Evolutionary conservation across 2,113 vertebrate genomes (phyloP).

Genomic region (Polyodon spathula): DNA sequence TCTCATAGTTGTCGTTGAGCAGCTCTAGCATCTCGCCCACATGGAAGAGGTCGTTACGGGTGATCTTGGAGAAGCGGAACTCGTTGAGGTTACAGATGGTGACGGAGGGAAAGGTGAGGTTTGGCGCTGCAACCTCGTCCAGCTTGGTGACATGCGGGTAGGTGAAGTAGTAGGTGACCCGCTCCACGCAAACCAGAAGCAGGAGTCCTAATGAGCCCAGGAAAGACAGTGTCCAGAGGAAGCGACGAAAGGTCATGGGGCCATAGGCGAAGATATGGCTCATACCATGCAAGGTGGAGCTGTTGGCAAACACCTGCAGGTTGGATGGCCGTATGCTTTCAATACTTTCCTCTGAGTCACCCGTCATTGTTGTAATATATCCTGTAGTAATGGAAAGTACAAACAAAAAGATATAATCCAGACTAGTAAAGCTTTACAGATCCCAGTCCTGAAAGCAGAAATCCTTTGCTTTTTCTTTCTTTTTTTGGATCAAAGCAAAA

Average conservation of each 20-base stretch:
- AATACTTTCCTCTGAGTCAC: slow-evolving; percentile 65
- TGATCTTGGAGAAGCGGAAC: slow-evolving; percentile 77
- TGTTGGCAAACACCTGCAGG: slow-evolving; percentile 71
- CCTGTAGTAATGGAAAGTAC: slow-evolving; percentile 37
- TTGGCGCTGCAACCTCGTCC: slow-evolving; percentile 64
- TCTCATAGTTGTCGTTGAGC: slow-evolving; percentile 69
- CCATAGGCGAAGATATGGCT: slow-evolving; percentile 76
- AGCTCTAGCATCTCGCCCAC: slow-evolving; percentile 74
- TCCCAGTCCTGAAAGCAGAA: slow-evolving; percentile 23
- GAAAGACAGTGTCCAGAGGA: slow-evolving; percentile 71
- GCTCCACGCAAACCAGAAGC: slow-evolving; percentile 69
- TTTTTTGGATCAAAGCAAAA: slow-evolving; percentile 46
- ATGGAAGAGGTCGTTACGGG: slow-evolving; percentile 76
- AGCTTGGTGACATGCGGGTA: slow-evolving; percentile 68
- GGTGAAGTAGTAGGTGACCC: slow-evolving; percentile 69
- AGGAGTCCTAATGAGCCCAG: slow-evolving; percentile 66
- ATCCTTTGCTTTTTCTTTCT: slow-evolving; percentile 32
- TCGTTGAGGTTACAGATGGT: slow-evolving; percentile 84
- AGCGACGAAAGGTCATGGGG: slow-evolving; percentile 68
- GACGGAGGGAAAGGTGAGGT: slow-evolving; percentile 76
- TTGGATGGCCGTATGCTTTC: slow-evolving; percentile 59
- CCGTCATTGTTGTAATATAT: slow-evolving; percentile 54
- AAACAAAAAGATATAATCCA: slow-evolving; percentile 35
- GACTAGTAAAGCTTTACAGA: slow-evolving; percentile 22
- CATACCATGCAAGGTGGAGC: slow-evolving; percentile 77